phyloP scores from a whole-genome alignment of 2,888 invertebrate species.

The Zygothrica quintamaculata region DNA sequence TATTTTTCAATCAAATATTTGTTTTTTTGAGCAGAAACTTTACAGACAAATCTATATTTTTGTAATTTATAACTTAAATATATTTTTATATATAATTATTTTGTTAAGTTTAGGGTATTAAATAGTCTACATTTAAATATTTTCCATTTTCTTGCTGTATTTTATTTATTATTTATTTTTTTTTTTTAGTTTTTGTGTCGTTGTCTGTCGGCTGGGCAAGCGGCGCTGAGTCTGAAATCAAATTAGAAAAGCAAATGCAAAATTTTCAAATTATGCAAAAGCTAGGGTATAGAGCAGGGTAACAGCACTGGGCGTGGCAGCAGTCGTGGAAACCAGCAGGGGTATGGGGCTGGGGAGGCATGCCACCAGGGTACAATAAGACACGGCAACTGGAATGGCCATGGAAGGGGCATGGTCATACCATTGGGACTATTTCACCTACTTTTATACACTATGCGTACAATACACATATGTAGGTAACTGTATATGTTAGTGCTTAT shows the following conservation, averaged over 20 bases:
- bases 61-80: too few relatives aligned
- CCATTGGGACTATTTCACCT: constrained; percentile 19
- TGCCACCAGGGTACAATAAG: not conserved
- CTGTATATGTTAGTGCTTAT: not conserved
- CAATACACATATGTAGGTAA: too few relatives aligned
- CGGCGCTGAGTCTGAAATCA: constrained; percentile 46
- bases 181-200: too few relatives aligned
- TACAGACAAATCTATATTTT: too few relatives aligned
- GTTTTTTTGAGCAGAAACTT: too few relatives aligned
- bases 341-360: too few relatives aligned
- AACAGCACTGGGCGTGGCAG: too few relatives aligned
- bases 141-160: not conserved
- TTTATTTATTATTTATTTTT: not conserved
- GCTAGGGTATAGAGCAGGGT: constrained; percentile 11
- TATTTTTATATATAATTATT: not conserved
- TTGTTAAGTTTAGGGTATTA: constrained; percentile 7
- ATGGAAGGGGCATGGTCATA: constrained; percentile 5
- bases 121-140: not conserved
- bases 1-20: too few relatives aligned
- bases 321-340: too few relatives aligned
- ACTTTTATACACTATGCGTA: constrained; percentile 4
- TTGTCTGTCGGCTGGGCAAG: constrained; percentile 1
- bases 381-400: not conserved
- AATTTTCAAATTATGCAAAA: constrained; percentile 54
- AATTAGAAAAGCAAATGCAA: constrained; percentile 73